Evolutionary conservation across 2,888 invertebrate species (phyloP).

Genomic region (Volucella inflata): DNA sequence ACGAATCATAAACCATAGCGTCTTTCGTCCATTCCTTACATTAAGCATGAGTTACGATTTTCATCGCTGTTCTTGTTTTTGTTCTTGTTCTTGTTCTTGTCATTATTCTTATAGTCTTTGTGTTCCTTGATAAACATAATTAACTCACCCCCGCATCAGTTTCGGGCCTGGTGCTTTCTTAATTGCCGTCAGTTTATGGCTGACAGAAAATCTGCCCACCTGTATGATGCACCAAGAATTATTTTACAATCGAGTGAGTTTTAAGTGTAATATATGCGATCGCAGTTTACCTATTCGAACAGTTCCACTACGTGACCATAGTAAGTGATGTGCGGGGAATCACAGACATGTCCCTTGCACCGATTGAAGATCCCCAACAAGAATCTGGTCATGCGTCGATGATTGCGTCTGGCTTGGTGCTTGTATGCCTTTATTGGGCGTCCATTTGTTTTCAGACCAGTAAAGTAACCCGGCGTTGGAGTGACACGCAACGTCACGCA

Average conservation of each 20-base stretch:
- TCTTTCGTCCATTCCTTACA: slow-evolving; percentile 4
- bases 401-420: slow-evolving; percentile 44
- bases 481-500: slow-evolving; percentile 51
- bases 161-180: slow-evolving; percentile 56
- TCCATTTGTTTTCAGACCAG: slow-evolving; percentile 28
- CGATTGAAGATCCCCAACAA: slow-evolving; percentile 48
- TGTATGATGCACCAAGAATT: slow-evolving; percentile 58
- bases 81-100: slow-evolving; percentile 11
- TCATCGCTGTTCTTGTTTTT: slow-evolving; percentile 33
- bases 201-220: slow-evolving; percentile 64
- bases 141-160: slow-evolving; percentile 70
- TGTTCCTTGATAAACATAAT: slow-evolving; percentile 23
- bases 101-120: too few species aligned
- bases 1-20: slow-evolving; percentile 56
- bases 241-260: slow-evolving; percentile 64
- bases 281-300: slow-evolving; percentile 11
- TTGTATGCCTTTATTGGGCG: slow-evolving; percentile 22
- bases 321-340: slow-evolving; percentile 38
- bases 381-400: slow-evolving; percentile 68
- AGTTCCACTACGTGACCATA: slow-evolving; percentile 60
- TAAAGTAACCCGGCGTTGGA: not conserved
- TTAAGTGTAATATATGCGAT: slow-evolving; percentile 61
- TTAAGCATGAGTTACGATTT: slow-evolving; percentile 41
- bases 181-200: slow-evolving; percentile 69
- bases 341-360: slow-evolving; percentile 27